Evolutionary conservation across 2,797 vertebrate species (phyloP), one percentile per base, ranked within the genome.

Genomic region (Lacerta viridis): DNA sequence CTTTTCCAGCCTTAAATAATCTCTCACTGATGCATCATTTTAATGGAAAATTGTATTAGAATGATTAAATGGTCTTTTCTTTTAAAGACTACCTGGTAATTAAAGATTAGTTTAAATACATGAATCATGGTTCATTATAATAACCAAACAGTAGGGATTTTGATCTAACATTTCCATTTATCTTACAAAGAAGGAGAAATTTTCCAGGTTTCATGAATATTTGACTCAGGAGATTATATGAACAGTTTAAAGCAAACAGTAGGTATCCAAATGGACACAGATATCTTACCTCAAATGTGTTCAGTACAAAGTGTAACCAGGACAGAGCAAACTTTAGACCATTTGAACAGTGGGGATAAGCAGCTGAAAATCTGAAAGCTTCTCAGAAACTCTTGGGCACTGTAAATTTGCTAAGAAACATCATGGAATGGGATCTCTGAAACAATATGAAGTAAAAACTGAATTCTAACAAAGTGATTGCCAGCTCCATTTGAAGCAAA

Each of bases 211-310:
- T 81, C 46, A 77, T 55, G 77, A 88, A 66, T 27, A 68, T 87
- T 92, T 92, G 13, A 33, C 36, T 88, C 81, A 88, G 27, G 9
- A 87, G 64, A 91, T 91, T 87, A 84, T 15, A 91, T 15, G 64
- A 87, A 82, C 64, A 85, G 79, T 89, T 91, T 75, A 80, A 90
- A 85, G 4, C 55, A 55, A 20, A 78, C n/a, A 83, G 27, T 3
- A 68, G n/a, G 85, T 79, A 1, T 64, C 88, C 0, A 91, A 80
- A 87, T 88, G 76, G 87, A 84, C 61, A 85, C 36, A 59, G 0
- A 78, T 88, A 81, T 89, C 64, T 87, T 95, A 93, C 41, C 41
- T 93, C 46, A 88, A 80, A 82, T 0, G 78, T 81, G 78, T 79
- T 77, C 23, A 84, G n/a, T 15, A 8, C 2, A 86, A 77, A 3